Evolutionary conservation across 2,113 vertebrate genomes (phyloP).

Genomic region (Centropus bengalensis): DNA sequence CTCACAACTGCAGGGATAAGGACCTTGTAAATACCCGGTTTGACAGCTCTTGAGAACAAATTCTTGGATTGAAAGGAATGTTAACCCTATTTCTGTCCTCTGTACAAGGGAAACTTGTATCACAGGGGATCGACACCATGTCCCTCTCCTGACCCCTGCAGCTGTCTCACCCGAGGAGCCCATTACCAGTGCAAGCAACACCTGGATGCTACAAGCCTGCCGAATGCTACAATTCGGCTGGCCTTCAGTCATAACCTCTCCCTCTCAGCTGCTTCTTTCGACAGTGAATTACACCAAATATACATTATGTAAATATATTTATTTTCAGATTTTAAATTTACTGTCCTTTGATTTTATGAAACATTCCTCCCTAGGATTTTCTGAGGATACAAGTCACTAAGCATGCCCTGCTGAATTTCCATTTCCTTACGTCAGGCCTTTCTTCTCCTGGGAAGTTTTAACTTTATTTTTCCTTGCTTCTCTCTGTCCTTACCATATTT

Average conservation of each 20-base stretch:
- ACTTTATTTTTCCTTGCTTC: not conserved
- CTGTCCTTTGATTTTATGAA: not conserved
- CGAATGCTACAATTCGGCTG: not conserved
- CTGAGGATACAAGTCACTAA: not conserved
- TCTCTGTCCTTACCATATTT: not conserved
- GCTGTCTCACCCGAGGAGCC: not conserved
- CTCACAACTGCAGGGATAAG: not conserved
- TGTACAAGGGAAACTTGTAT: too few species aligned
- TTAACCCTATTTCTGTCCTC: not conserved
- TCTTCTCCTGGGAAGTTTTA: not conserved
- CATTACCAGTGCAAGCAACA: not conserved
- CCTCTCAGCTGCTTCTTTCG: not conserved
- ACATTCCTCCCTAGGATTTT: not conserved
- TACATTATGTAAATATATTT: not conserved
- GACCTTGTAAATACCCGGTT: not conserved
- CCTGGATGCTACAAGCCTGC: not conserved
- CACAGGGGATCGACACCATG: not conserved
- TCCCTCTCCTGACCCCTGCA: not conserved
- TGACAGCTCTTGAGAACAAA: not conserved
- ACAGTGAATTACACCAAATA: not conserved
- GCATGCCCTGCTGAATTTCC: not conserved
- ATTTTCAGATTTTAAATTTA: not conserved
- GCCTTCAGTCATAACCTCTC: not conserved
- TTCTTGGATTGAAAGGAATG: not conserved
- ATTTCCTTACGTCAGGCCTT: not conserved